Conservation (phyloP, 1,140 invertebrate genomes). For the Atta colombica region DNA sequence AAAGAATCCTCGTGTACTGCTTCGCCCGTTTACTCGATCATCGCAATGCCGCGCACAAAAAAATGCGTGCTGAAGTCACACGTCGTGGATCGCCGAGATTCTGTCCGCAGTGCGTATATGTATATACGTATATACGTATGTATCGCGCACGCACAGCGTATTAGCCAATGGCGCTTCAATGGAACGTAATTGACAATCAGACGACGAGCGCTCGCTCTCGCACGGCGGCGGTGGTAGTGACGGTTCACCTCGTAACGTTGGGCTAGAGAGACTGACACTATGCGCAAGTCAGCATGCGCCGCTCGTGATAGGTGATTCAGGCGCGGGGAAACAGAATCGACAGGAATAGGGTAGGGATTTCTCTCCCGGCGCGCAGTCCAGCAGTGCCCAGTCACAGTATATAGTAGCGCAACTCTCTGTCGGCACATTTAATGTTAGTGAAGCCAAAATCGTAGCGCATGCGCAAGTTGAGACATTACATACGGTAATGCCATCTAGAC, state of each 20-base stretch:
- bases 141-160: neutral
- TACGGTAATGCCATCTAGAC: too few species aligned
- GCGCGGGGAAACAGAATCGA: conserved; percentile 2
- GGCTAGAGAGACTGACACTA: conserved; percentile 63
- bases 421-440: too few species aligned
- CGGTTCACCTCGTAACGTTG: conserved; percentile 49
- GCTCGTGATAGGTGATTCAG: neutral
- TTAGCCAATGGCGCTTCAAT: neutral
- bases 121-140: too few species aligned
- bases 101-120: neutral
- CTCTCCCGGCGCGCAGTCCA: neutral
- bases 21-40: conserved; percentile 27
- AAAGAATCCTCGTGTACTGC: neutral
- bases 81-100: neutral
- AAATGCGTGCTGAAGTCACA: neutral
- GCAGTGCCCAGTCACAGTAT: too few species aligned
- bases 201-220: conserved; percentile 15
- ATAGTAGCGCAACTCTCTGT: too few species aligned
- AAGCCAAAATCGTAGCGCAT: too few species aligned
- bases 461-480: too few species aligned
- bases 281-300: conserved; percentile 38
- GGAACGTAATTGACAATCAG: neutral
- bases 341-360: neutral
- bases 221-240: neutral
- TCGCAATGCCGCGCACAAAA: neutral